Evolutionary conservation across 2,113 vertebrate species (phyloP).

Genomic region (Dinomys branickii): DNA sequence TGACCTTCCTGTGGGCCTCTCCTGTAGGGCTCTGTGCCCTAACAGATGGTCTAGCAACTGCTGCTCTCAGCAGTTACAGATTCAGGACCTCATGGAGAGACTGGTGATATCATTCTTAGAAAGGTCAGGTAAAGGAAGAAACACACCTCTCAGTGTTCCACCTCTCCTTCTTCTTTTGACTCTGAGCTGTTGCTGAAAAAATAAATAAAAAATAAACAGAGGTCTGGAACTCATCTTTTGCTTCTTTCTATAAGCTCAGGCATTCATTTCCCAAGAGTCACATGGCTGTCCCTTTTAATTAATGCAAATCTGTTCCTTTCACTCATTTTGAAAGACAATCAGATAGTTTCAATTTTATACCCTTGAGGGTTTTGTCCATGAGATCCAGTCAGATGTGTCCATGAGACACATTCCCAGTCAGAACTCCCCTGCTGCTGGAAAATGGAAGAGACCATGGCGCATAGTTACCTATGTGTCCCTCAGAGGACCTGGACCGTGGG

Average conservation of each 20-base stretch:
- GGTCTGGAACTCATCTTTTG: not conserved
- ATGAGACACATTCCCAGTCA: not conserved
- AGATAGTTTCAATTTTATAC: not conserved
- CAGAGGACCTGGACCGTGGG: not conserved
- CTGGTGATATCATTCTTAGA: not conserved
- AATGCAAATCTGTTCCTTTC: not conserved
- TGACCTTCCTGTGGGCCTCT: not conserved
- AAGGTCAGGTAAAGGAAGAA: not conserved
- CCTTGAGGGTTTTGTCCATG: not conserved
- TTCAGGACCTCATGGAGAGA: not conserved
- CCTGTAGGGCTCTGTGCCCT: not conserved
- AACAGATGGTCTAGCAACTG: not conserved
- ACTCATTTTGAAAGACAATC: not conserved
- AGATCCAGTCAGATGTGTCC: not conserved
- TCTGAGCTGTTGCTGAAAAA: not conserved
- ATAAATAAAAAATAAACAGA: not conserved
- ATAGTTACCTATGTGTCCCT: not conserved
- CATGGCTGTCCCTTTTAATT: not conserved
- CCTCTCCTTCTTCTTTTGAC: not conserved
- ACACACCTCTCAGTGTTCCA: not conserved
- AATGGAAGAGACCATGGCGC: not conserved
- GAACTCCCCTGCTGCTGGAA: not conserved
- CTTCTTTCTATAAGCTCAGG: not conserved
- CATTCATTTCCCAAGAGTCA: not conserved
- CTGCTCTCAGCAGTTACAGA: not conserved